These are phyloP conservation scores for Caloenas nicobarica DNA, from an alignment of 2,113 vertebrate species.

Conservation along the genomic window DNA sequence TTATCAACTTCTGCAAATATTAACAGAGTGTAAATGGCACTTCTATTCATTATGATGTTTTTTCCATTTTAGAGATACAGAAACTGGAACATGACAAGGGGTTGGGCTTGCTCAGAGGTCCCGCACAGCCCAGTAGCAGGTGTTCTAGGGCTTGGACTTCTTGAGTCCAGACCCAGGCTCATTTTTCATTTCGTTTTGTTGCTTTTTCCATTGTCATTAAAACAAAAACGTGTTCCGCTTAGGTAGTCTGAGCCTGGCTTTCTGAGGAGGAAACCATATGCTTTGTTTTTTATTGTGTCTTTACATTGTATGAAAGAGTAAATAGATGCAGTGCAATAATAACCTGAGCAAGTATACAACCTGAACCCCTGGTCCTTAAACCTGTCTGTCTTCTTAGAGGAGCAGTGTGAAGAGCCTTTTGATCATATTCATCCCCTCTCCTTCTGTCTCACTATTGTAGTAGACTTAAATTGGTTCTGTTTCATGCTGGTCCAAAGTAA, in stretches of 20 bases:
- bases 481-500: not conserved
- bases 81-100: not conserved
- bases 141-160: not conserved
- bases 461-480: not conserved
- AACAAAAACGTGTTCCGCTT: not conserved
- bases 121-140: not conserved
- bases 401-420: not conserved
- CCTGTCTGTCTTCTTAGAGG: not conserved
- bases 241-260: not conserved
- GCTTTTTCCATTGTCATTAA: not conserved
- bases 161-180: not conserved
- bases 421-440: not conserved
- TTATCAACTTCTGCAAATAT: constrained; percentile 1
- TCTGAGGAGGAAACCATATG: not conserved
- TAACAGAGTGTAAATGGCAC: not conserved
- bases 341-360: not conserved
- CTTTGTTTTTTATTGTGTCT: not conserved
- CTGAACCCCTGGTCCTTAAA: not conserved
- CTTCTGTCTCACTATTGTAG: not conserved
- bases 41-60: not conserved
- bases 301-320: not conserved
- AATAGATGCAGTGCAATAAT: not conserved
- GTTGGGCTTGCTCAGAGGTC: not conserved
- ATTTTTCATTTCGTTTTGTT: not conserved
- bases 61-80: not conserved